phyloP scores from a whole-genome alignment of 2,797 vertebrate genomes.

The Ctenopoma kingsleyae region DNA sequence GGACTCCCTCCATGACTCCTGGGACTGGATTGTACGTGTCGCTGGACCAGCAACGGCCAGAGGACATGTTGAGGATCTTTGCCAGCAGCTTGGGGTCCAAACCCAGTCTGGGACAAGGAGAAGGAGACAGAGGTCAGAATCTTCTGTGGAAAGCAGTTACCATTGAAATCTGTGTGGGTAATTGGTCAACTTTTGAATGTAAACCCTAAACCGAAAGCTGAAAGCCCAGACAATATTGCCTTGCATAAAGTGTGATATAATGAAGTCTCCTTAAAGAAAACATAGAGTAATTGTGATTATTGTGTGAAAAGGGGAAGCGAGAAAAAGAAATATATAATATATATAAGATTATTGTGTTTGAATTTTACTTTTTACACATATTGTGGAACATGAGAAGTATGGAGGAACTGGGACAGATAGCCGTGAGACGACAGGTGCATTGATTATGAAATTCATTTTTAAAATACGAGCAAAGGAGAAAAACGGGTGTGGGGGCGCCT shows the following conservation, averaged over 20 bases:
- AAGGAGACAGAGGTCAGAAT: slow-evolving; percentile 61
- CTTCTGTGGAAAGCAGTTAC: background rate
- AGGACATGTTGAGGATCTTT: slow-evolving; percentile 96
- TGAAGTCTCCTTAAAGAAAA: background rate
- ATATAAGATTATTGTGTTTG: background rate
- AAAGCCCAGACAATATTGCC: background rate
- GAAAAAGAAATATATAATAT: background rate
- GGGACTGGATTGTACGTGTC: slow-evolving; percentile 94
- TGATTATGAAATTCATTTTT: slow-evolving; percentile 46
- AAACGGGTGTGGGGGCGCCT: slow-evolving; percentile 52
- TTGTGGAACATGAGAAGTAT: background rate
- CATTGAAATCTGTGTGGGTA: background rate
- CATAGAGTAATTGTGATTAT: background rate
- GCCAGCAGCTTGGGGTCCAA: slow-evolving; percentile 95
- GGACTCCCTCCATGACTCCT: slow-evolving; percentile 95
- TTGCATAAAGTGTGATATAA: background rate
- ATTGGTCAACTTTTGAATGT: background rate
- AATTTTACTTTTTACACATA: background rate
- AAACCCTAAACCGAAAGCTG: background rate
- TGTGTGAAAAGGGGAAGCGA: background rate
- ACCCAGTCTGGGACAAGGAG: slow-evolving; percentile 90
- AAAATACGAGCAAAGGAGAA: slow-evolving; percentile 38
- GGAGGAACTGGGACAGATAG: slow-evolving; percentile 7
- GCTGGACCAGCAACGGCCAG: slow-evolving; percentile 96
- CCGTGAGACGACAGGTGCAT: slow-evolving; percentile 1